Evolutionary conservation across 2,888 invertebrate species (phyloP), one percentile per base, ranked within the genome.

Genomic region (Dione vanillae): DNA sequence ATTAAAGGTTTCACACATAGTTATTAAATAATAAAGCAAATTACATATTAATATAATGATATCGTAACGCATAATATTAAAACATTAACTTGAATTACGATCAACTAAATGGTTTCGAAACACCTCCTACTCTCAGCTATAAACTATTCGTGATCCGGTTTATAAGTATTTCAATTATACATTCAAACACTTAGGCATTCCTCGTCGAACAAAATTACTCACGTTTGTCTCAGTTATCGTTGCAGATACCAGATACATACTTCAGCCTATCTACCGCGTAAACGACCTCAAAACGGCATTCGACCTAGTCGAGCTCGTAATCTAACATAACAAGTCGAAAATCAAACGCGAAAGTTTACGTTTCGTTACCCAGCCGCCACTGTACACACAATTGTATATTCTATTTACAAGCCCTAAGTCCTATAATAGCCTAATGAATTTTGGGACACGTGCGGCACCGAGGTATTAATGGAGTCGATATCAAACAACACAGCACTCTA

Each of bases 221-320:
- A 83, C 77, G 74, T 77, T 79, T 83, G 80, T 80, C 82, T 82
- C 82, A 83, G 82, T 82, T 78, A 78, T 71, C 73, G 79, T 41
- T 56, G 65, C 78, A 82, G 80, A 80, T 82, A 83, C 81, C 78
- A 82, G 80, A 80, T 82, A 83, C 81, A 82, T 84, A 84, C 81
- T 82, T 83, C 78, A 82, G 79, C 79, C 80, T 84, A 79, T 80
- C 81, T 83, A 85, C 82, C 84, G 82, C 84, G 85, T 83, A 88
- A 92, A 92, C 92, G 92, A 92, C 92, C 92, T 93, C 89, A 92
- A 92, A 91, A 88, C 85, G 88, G 90, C 88, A 90, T 91, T 91
- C 91, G 90, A 89, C 91, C 92, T 92, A 92, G 90, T 89, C 88
- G 85, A 86, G 84, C 72, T 81, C 87, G 90, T 91, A 91, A 90